These are phyloP conservation scores for Heliothis peltigera DNA, from an alignment of 2,888 invertebrate species.

Conservation along the genomic window DNA sequence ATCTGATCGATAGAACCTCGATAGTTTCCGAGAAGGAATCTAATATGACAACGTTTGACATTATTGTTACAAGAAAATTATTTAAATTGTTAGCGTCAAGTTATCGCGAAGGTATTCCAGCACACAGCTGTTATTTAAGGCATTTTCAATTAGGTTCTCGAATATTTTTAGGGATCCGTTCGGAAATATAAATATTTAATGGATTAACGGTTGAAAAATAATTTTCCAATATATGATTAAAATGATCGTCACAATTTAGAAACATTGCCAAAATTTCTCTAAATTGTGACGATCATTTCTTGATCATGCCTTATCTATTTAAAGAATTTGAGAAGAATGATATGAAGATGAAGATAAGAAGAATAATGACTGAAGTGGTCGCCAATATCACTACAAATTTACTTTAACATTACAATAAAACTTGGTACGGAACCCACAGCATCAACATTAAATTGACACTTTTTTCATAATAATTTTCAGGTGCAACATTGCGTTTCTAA, in stretches of 20 bases:
- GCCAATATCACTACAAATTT: no score
- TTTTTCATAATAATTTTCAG: conserved; percentile 44
- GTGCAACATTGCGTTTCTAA: conserved; percentile 21
- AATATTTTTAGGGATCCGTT: conserved; percentile 47
- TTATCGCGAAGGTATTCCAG: conserved; percentile 70
- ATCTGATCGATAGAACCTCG: conserved; percentile 35
- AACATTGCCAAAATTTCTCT: no score
- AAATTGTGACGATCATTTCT: no score
- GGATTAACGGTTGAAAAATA: background rate
- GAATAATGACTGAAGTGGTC: no score
- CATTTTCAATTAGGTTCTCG: conserved; percentile 84
- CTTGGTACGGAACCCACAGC: conserved; percentile 31
- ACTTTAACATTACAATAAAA: no score
- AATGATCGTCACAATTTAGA: no score
- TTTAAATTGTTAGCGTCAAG: conserved; percentile 75
- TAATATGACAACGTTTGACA: conserved; percentile 57
- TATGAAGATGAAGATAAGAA: no score
- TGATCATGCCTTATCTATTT: no score
- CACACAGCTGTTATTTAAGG: conserved; percentile 79
- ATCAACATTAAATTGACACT: background rate
- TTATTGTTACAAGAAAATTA: conserved; percentile 73
- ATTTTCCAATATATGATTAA: background rate
- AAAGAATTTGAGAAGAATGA: no score
- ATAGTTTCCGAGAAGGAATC: conserved; percentile 40
- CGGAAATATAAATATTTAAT: background rate